Base-by-base conservation (phyloP, 37 sponge, comb jelly and placozoan genomes). In the Ianthella basta region DNA sequence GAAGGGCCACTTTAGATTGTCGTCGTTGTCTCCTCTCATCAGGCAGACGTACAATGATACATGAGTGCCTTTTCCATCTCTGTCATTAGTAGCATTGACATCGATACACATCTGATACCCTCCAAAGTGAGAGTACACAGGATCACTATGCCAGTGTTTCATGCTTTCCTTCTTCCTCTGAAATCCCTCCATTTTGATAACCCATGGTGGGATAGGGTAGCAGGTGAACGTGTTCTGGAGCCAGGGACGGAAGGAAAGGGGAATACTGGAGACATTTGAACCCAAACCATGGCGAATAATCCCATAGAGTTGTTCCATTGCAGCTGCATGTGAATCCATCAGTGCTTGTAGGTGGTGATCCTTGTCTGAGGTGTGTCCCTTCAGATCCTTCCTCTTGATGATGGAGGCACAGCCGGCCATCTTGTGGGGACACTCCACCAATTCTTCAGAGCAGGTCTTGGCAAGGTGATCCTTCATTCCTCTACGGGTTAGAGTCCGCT, bases 21-120 rank as follows among this genome's bases (percentile, higher is more conserved):
- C 75, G 44, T 89, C 90, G 54, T 54, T 57, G 36, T 89, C 55
- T 56, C 90, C 90, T 24, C 39, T 44, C 90, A 89, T 85, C 37
- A 89, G 82, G 38, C 39, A 59, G 0, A 74, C 82, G 27, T 61
- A 81, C 19, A 85, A 86, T 3, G 90, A 85, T 30, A 89, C 20
- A 27, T 85, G 66, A 4, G 85, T 35, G 24, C 82, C 89, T 21
- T 81, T 39, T 0, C n/a, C 82, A 30, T 60, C 61, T 15, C 77
- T 33, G 5, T 25, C 25, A 27, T 77, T 55, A n/a, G 60, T 75
- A 33, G 89, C 65, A 15, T 68, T 66, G 23, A 85, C 81, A 0
- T 65, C 2, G 13, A 89, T 63, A 67, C 90, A 85, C 39, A 85
- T 37, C 50, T 50, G 74, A 38, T 85, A 89, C 0, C 90, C 90